Evolutionary conservation across 64 coral and sea anemone genomes (phyloP), one percentile per base, ranked within the genome.

Genomic region (Montipora foliosa): DNA sequence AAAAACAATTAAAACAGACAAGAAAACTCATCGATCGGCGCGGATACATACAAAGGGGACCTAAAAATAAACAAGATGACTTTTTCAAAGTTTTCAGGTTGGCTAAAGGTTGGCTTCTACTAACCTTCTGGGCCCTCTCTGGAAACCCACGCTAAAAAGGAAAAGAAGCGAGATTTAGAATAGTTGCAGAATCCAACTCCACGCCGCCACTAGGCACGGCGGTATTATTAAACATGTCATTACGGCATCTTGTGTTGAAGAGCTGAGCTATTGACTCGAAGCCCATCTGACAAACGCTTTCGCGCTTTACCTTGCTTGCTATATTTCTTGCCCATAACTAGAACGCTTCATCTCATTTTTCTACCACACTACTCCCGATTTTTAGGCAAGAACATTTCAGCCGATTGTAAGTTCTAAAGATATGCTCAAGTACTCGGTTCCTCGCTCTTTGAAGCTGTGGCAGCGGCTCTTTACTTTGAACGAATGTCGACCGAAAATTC

Each of bases 81-180:
- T 85, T 37, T 37, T 85, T 85, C 44, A 85, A 64, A 85, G 82
- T 17, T 85, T 79, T 79, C 25, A 52, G 44, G 2, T 70, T 59
- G 44, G 9, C 19, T 6, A 55, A 71, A 74, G 17, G n/a, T 47
- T 57, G 6, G 53, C 1, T 57, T 47, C 22, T 70, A 9, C 83
- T 89, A 72, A 95, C 95, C 95, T 97, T 97, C 95, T 52, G 95
- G 95, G 8, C 95, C 95, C 73, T 97, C 95, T 82, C 95, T 89
- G 79, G 95, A 97, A 60, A 97, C 95, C 95, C 95, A 97, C 20
- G 95, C 95, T 97, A 81, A 85, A 97, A 94, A 75, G 25, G 44
- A 92, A 97, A 50, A 49, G 73, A 12, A 88, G 83, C n/a, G 37
- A 6, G 15, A 81, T 62, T 90, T 60, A 97, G 77, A 93, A 85